phyloP scores from a whole-genome alignment of 2,113 vertebrate species.

The Rynchops niger region DNA sequence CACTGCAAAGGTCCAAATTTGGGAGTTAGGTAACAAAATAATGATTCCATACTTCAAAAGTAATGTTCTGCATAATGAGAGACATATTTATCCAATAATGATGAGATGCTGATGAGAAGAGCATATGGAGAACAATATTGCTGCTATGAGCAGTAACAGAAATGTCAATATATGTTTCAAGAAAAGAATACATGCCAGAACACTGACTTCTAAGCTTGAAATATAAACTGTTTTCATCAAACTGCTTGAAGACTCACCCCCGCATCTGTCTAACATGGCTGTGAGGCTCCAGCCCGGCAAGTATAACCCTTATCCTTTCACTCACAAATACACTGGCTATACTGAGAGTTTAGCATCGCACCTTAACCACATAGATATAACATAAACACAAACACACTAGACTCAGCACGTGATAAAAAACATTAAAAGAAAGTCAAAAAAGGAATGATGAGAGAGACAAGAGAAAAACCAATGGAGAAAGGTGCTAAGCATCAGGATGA shows the following conservation, averaged over 20 bases:
- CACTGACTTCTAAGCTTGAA: neutral
- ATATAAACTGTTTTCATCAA: conserved; percentile 3
- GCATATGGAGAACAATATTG: conserved; percentile 30
- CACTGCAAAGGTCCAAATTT: conserved; percentile 2
- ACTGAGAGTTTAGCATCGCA: neutral
- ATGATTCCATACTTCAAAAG: conserved; percentile 32
- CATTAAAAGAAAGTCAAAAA: neutral
- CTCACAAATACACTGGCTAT: neutral
- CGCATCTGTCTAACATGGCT: accelerated
- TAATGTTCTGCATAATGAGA: conserved; percentile 8
- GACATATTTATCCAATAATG: conserved; percentile 6
- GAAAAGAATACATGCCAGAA: neutral
- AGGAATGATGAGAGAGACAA: neutral
- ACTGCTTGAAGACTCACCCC: neutral
- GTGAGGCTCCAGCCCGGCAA: neutral
- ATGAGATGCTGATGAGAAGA: conserved; percentile 10
- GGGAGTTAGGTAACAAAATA: conserved; percentile 29
- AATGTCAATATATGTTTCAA: neutral
- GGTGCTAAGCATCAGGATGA: neutral
- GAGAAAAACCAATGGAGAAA: neutral
- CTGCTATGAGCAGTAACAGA: neutral
- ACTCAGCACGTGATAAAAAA: neutral
- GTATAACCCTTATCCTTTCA: neutral
- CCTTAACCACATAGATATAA: neutral
- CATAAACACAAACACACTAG: neutral